phyloP scores from a whole-genome alignment of 2,797 vertebrate species.

The Alfaro cultratus region DNA sequence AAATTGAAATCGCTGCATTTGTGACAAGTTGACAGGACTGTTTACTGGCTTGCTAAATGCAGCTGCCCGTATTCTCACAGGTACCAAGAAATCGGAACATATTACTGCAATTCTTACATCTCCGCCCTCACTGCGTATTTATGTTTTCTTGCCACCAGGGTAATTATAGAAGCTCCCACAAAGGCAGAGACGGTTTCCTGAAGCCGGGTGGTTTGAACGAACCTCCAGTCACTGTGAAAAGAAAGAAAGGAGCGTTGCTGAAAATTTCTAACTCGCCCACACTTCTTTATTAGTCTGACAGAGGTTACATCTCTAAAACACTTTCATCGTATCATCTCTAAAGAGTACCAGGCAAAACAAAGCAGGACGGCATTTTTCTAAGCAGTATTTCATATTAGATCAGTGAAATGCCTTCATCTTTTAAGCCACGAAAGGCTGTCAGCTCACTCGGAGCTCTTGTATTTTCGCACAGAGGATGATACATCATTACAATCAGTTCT shows the following conservation, averaged over 20 bases:
- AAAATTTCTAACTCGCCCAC: not conserved
- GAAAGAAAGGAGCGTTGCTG: not conserved
- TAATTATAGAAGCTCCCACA: slow-evolving; percentile 5
- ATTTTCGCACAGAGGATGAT: not conserved
- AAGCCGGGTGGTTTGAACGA: not conserved
- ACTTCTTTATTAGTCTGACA: not conserved
- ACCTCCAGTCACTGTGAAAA: not conserved
- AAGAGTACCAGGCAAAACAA: not conserved
- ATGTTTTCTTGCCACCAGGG: not conserved
- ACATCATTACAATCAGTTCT: not conserved
- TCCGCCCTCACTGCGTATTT: not conserved
- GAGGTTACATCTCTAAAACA: not conserved
- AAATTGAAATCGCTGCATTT: not conserved
- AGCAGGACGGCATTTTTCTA: not conserved
- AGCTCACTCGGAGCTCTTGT: not conserved
- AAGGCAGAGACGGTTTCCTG: not conserved
- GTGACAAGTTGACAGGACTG: not conserved
- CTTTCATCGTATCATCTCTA: not conserved
- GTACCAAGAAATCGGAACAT: not conserved
- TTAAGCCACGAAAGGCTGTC: not conserved
- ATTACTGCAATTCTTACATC: not conserved
- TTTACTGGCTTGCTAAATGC: not conserved
- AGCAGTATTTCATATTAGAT: not conserved
- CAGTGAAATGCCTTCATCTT: not conserved
- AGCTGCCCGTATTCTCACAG: not conserved